Percentiles rank a stretch among this genome's conserved stretches.
Conservation (phyloP, 2,113 vertebrate genomes). For the Mustelus asterias region DNA sequence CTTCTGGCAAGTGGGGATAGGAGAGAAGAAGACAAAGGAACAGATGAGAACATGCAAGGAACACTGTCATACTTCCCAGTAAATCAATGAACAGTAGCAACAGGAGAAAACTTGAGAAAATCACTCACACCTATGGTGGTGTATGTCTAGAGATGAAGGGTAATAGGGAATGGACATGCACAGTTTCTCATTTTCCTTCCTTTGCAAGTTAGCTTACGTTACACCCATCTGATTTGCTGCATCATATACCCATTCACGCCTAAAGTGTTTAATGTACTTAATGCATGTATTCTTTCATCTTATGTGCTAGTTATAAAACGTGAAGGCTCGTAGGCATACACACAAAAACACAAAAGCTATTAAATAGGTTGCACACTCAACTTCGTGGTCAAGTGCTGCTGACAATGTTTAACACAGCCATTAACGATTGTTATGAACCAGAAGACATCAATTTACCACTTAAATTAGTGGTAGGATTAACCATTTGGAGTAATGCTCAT, state of each 20-base stretch:
- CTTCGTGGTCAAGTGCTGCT: background rate
- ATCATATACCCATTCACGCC: background rate
- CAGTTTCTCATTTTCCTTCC: background rate
- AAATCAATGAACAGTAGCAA: background rate
- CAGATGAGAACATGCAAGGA: background rate
- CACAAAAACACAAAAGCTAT: background rate
- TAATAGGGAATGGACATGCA: background rate
- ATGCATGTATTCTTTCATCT: background rate
- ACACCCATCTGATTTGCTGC: background rate
- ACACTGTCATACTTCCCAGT: background rate
- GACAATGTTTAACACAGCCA: background rate
- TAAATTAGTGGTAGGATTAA: background rate
- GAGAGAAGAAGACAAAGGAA: background rate
- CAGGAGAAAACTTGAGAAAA: background rate
- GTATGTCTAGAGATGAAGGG: background rate
- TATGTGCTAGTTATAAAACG: background rate
- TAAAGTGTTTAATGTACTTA: background rate
- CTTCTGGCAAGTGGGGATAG: background rate
- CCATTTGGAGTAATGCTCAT: background rate
- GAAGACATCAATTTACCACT: background rate
- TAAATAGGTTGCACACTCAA: background rate
- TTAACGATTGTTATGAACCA: background rate
- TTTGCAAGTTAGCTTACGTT: background rate
- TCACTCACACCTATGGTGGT: background rate
- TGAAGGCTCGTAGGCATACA: background rate